Evolutionary conservation across 2,888 invertebrate genomes (phyloP).

Genomic region (Drosophila tanythrix): DNA sequence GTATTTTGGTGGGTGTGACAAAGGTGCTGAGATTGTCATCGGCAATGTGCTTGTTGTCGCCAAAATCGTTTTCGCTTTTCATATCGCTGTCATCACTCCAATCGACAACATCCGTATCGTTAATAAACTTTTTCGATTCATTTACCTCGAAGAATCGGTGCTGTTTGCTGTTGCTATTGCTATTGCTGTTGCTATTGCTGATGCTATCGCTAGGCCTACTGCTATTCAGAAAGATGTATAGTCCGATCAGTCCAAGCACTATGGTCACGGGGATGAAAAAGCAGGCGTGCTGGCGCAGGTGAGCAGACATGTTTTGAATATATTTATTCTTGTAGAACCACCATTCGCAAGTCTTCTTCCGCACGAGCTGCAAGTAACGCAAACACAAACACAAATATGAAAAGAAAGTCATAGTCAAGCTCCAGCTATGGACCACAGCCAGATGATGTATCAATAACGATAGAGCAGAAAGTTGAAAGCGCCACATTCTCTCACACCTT

Average conservation of each 20-base stretch:
- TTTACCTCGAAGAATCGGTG: slow-evolving; percentile 26
- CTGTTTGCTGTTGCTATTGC: neutral
- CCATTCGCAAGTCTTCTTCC: slow-evolving; percentile 82
- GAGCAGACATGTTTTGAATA: slow-evolving; percentile 81
- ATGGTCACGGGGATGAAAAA: slow-evolving; percentile 49
- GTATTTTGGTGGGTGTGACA: slow-evolving; percentile 87
- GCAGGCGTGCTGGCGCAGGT: slow-evolving; percentile 74
- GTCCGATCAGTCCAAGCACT: slow-evolving; percentile 41
- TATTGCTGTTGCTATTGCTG: slow-evolving; percentile 8
- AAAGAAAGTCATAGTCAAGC: slow-evolving; percentile 42
- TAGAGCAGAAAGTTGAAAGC: slow-evolving; percentile 37
- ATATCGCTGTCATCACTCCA: slow-evolving; percentile 66
- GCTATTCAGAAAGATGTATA: slow-evolving; percentile 38
- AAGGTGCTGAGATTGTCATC: slow-evolving; percentile 85
- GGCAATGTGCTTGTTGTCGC: slow-evolving; percentile 64
- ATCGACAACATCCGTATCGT: slow-evolving; percentile 65
- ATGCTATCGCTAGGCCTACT: slow-evolving; percentile 23
- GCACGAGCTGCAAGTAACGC: slow-evolving; percentile 70
- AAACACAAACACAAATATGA: slow-evolving; percentile 9
- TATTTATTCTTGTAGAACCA: slow-evolving; percentile 76
- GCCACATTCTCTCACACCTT: slow-evolving; percentile 69
- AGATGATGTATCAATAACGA: slow-evolving; percentile 19
- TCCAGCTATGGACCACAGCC: neutral
- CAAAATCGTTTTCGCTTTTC: slow-evolving; percentile 55
- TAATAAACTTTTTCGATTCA: slow-evolving; percentile 55